These are phyloP conservation scores for Theristus sp. DNA, from an alignment of 2,888 invertebrate species.

Conservation along the genomic window DNA sequence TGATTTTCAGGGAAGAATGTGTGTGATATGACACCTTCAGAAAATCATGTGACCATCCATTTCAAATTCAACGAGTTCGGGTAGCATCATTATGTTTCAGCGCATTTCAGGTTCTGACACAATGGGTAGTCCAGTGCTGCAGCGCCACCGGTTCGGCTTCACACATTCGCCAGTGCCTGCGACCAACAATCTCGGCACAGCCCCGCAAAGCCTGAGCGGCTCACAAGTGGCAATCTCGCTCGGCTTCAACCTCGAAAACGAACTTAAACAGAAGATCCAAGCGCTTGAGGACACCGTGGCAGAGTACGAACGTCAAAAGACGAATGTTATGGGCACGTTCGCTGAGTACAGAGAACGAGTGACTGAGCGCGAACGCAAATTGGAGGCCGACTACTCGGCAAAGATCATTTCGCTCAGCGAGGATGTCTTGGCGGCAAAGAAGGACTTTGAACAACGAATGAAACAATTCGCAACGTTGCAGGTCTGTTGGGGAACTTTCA, in stretches of 20 bases:
- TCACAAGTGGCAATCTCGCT: too few relatives aligned
- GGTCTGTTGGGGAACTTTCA: slow-evolving; percentile 9
- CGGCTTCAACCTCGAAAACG: slow-evolving; percentile 15
- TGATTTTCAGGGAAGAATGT: too few relatives aligned
- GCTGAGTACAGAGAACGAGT: slow-evolving; percentile 26
- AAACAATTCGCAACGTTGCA: slow-evolving; percentile 34
- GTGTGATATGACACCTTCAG: too few relatives aligned
- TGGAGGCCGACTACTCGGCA: slow-evolving; percentile 27
- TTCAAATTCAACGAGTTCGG: too few relatives aligned
- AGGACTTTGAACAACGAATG: slow-evolving; percentile 34
- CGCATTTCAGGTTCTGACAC: background rate
- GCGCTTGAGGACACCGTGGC: slow-evolving; percentile 27
- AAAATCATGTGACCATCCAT: too few relatives aligned
- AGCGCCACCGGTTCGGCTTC: background rate
- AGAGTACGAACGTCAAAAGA: slow-evolving; percentile 25
- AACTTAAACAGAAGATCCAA: slow-evolving; percentile 25
- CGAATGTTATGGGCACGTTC: slow-evolving; percentile 28
- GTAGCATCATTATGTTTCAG: background rate
- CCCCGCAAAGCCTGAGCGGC: too few relatives aligned
- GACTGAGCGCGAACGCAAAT: slow-evolving; percentile 24
- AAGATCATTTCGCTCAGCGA: slow-evolving; percentile 33
- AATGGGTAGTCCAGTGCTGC: background rate
- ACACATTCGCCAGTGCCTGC: too few relatives aligned
- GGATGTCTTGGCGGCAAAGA: slow-evolving; percentile 31
- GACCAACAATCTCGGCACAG: too few relatives aligned